Evolutionary conservation across 2,888 invertebrate genomes (phyloP).

Genomic region (Sarcophaga variegata): DNA sequence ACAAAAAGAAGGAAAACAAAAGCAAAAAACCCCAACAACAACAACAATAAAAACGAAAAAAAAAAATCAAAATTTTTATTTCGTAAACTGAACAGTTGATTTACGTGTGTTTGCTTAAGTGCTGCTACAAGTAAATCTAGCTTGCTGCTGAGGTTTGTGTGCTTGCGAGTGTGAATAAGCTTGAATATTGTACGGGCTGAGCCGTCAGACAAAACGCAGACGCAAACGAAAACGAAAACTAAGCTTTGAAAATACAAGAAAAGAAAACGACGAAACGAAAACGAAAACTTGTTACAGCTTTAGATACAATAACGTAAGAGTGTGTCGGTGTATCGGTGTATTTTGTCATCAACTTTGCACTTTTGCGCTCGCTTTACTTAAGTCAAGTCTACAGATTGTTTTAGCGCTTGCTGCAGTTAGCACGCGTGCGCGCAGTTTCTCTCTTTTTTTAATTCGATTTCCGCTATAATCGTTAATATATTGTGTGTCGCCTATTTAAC

Average conservation of each 20-base stretch:
- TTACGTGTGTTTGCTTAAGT: constrained; percentile 18
- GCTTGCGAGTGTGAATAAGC: constrained; percentile 8
- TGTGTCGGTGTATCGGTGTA: constrained; percentile 10
- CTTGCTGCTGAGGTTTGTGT: background rate
- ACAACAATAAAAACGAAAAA: constrained; percentile 12
- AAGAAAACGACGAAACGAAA: constrained; percentile 3
- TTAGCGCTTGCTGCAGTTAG: constrained; percentile 73
- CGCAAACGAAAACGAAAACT: constrained; percentile 63
- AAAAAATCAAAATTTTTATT: constrained; percentile 33
- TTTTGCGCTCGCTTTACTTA: constrained; percentile 67
- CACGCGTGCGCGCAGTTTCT: constrained; percentile 72
- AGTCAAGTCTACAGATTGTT: constrained; percentile 72
- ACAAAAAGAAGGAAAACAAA: background rate
- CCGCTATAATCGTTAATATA: background rate
- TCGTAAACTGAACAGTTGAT: constrained; percentile 45
- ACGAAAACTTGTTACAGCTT: constrained; percentile 59
- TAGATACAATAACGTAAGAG: constrained; percentile 16
- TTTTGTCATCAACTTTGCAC: constrained; percentile 66
- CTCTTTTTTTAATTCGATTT: constrained; percentile 12
- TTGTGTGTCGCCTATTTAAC: background rate
- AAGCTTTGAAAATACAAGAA: constrained; percentile 13
- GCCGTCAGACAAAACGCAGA: constrained; percentile 4
- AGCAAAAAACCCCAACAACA: constrained; percentile 11
- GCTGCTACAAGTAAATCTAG: background rate
- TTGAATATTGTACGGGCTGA: constrained; percentile 31